A percentile compares a stretch with the other conserved stretches of the same genome.
Evolutionary conservation across 53 echinoderm and acorn worm species (phyloP).

Genomic region (Mesocentrotus franciscanus): DNA sequence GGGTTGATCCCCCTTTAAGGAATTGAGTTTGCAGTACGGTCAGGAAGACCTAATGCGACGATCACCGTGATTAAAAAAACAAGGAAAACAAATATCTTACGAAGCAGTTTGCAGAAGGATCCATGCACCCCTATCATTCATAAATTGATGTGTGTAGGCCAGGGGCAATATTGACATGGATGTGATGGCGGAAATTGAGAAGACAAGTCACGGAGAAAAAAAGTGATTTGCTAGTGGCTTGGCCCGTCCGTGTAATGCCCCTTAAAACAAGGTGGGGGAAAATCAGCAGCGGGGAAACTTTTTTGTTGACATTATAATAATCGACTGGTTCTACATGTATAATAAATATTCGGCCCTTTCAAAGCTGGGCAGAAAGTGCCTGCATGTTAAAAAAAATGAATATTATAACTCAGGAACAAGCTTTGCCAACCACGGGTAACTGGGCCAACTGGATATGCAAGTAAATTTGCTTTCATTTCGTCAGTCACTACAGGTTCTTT

Average conservation of each 20-base stretch:
- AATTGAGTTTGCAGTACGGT: neutral
- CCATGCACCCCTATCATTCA: slow-evolving; percentile 22
- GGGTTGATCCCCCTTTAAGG: neutral
- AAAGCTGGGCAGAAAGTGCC: neutral
- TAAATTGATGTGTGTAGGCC: slow-evolving; percentile 43
- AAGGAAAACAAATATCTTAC: neutral
- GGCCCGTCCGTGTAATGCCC: neutral
- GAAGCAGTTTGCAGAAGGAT: neutral
- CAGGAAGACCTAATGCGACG: neutral
- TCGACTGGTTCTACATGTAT: no score
- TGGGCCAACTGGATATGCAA: neutral
- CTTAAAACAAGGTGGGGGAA: neutral
- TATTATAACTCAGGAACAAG: neutral
- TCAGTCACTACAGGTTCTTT: neutral
- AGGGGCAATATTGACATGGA: slow-evolving; percentile 46
- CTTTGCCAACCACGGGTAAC: neutral
- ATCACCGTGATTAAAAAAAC: neutral
- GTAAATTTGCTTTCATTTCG: neutral
- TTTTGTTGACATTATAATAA: no score
- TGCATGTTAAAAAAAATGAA: neutral
- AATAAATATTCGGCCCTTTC: no score
- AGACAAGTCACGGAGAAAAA: neutral
- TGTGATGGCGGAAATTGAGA: slow-evolving; percentile 42
- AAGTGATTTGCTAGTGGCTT: slow-evolving; percentile 7
- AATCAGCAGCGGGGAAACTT: neutral